phyloP scores from a whole-genome alignment of 2,888 invertebrate genomes.

The Lottia scabra region DNA sequence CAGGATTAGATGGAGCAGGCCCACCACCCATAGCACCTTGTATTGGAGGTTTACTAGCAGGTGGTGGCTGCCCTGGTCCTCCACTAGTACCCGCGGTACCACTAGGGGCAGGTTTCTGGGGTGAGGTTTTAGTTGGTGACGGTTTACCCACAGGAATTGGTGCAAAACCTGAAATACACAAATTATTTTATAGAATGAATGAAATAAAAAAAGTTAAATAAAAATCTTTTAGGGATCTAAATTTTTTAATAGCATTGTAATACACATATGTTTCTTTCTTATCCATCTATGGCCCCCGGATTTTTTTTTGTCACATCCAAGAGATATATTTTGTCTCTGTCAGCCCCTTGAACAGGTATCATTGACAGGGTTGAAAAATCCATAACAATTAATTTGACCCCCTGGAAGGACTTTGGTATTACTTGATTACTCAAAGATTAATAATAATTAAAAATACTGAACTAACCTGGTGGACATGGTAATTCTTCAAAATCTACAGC shows the following conservation, averaged over 20 bases:
- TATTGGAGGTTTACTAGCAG: conserved; percentile 16
- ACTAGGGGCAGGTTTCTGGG: conserved; percentile 22
- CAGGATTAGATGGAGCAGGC: conserved; percentile 26
- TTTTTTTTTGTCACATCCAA: too few species aligned
- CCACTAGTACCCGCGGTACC: conserved; percentile 27
- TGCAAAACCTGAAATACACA: conserved; percentile 53
- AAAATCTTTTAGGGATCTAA: too few species aligned
- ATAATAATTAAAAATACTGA: too few species aligned
- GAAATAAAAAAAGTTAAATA: neutral
- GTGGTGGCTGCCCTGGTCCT: conserved; percentile 9
- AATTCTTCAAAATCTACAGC: conserved; percentile 83
- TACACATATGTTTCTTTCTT: too few species aligned
- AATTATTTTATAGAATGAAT: neutral
- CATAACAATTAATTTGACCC: too few species aligned
- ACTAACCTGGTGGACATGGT: conserved; percentile 80
- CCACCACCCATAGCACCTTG: conserved; percentile 22
- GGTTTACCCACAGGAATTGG: conserved; percentile 52
- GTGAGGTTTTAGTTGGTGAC: conserved; percentile 10
- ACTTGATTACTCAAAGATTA: too few species aligned
- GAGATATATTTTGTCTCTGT: too few species aligned
- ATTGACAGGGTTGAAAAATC: too few species aligned
- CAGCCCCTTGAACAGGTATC: too few species aligned
- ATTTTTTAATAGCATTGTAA: too few species aligned
- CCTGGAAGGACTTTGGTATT: too few species aligned
- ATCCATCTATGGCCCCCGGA: too few species aligned